Evolutionary conservation across 2,113 vertebrate genomes (phyloP).

Genomic region (Leptodactylus fuscus): DNA sequence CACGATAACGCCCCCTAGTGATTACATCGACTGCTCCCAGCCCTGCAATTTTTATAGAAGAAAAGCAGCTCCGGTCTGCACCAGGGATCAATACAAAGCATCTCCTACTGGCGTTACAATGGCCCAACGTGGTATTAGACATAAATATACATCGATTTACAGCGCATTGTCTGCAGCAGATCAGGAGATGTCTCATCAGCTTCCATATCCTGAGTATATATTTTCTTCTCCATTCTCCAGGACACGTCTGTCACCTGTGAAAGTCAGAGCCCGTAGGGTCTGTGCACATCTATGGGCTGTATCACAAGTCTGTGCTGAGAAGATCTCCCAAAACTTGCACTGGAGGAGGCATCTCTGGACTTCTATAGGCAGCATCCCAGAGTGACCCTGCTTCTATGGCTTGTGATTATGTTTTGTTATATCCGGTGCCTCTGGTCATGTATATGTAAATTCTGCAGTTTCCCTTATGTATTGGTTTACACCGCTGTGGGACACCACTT

Average conservation of each 20-base stretch:
- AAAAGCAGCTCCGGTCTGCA: conserved; percentile 4
- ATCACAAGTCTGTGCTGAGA: no score
- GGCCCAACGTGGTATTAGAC: neutral
- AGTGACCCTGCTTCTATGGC: no score
- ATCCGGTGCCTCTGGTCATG: no score
- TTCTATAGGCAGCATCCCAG: no score
- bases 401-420: no score
- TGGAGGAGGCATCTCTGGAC: no score
- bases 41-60: conserved; percentile 9
- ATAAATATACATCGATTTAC: conserved; percentile 46
- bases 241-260: neutral
- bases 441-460: no score
- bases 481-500: no score
- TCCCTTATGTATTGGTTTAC: no score
- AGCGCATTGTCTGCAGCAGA: neutral
- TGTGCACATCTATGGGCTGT: no score
- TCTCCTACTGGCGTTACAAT: neutral
- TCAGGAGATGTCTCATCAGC: neutral
- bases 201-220: neutral
- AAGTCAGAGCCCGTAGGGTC: neutral
- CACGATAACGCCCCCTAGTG: neutral
- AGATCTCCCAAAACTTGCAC: no score
- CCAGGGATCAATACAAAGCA: conserved; percentile 13
- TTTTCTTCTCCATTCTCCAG: neutral
- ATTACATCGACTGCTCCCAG: neutral